phyloP scores from a whole-genome alignment of 2,113 vertebrate species.

The Limanda limanda region DNA sequence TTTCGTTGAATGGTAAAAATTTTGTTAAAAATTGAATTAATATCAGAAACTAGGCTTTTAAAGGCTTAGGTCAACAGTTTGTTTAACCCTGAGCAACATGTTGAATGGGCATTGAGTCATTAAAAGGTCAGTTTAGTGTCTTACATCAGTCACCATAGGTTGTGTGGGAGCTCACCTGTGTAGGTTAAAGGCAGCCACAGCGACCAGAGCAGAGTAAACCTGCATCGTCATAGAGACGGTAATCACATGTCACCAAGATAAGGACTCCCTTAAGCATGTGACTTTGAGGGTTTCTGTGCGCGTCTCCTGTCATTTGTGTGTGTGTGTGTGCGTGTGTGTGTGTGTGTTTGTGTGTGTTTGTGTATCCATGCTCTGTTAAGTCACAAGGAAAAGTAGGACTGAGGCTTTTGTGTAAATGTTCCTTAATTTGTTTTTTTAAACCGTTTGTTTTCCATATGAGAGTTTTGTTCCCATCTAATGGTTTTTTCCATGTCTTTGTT shows the following conservation, averaged over 20 bases:
- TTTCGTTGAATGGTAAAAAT: background rate
- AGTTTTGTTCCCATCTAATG: background rate
- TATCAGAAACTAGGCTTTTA: background rate
- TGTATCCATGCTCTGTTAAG: background rate
- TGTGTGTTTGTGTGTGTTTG: background rate
- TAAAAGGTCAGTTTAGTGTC: background rate
- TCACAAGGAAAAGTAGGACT: background rate
- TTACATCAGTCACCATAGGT: background rate
- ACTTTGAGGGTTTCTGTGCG: conserved; percentile 19
- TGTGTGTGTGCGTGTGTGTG: background rate
- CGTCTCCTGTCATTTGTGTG: background rate
- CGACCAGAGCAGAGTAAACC: conserved; percentile 9
- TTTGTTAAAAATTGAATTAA: background rate
- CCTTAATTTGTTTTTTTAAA: background rate
- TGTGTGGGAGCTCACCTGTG: conserved; percentile 16
- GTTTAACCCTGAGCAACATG: background rate
- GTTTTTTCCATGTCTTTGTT: background rate
- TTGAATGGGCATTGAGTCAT: background rate
- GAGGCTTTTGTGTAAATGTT: background rate
- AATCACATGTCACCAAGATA: conserved; percentile 47
- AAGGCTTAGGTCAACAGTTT: background rate
- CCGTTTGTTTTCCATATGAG: background rate
- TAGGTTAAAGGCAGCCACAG: conserved; percentile 8
- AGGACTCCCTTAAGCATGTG: conserved; percentile 58
- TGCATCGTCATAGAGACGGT: conserved; percentile 60